Conservation (phyloP, 2,888 invertebrate genomes). For the Tetrapedia diversipes region DNA sequence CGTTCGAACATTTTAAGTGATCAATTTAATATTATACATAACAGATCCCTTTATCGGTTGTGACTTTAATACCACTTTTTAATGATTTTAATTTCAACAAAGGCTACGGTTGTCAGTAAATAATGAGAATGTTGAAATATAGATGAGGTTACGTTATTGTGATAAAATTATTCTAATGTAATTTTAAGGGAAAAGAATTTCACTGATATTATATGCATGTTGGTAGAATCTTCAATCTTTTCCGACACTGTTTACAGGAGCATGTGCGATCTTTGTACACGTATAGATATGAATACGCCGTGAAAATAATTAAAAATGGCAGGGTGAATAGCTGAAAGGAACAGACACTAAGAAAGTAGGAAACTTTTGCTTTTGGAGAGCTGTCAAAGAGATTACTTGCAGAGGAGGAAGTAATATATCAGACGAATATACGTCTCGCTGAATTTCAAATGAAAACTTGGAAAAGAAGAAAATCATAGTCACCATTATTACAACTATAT, state of each 20-base stretch:
- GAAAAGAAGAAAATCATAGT: not conserved
- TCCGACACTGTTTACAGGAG: not conserved
- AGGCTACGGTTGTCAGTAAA: no score
- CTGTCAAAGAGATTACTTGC: conserved; percentile 23
- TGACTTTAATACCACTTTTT: no score
- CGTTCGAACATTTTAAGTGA: no score
- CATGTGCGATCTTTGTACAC: not conserved
- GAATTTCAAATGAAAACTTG: not conserved
- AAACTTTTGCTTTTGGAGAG: conserved; percentile 37
- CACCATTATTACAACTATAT: not conserved
- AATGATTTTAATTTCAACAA: no score
- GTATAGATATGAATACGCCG: not conserved
- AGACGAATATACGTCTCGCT: conserved; percentile 17
- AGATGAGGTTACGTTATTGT: no score
- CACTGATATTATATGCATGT: not conserved
- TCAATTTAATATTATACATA: no score
- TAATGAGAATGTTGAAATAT: no score
- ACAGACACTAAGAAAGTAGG: conserved; percentile 32
- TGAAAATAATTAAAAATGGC: conserved; percentile 30
- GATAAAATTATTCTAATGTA: not conserved
- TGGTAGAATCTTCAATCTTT: conserved; percentile 2
- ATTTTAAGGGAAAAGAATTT: not conserved
- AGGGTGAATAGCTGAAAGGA: conserved; percentile 16
- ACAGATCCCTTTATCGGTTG: no score
- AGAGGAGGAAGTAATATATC: conserved; percentile 9